Conservation (phyloP, 2,113 vertebrate species). For the Pseudopipra pipra region DNA sequence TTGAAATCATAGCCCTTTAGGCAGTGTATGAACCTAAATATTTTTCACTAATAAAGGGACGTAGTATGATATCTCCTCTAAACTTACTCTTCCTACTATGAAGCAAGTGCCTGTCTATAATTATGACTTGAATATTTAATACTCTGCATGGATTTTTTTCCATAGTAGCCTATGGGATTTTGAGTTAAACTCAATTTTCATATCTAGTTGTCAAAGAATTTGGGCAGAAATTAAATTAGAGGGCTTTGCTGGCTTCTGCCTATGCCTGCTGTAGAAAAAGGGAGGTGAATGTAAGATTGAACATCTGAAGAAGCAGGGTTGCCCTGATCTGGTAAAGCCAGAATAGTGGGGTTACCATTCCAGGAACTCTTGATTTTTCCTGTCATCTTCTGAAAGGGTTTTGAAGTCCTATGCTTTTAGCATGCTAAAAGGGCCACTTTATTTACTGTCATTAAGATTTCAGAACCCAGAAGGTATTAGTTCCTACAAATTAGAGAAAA, state of each 20-base stretch:
- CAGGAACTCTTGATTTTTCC: background rate
- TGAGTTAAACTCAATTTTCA: background rate
- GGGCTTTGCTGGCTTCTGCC: background rate
- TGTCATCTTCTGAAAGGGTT: background rate
- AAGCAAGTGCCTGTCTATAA: background rate
- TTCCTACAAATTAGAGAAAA: background rate
- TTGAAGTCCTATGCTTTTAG: background rate
- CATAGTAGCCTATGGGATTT: background rate
- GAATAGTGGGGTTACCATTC: background rate
- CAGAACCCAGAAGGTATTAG: background rate
- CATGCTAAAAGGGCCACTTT: background rate
- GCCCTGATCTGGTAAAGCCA: background rate
- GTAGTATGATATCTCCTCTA: too few species aligned
- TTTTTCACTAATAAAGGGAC: background rate
- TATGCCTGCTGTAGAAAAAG: background rate
- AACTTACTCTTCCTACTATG: background rate
- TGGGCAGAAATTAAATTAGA: background rate
- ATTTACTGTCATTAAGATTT: background rate
- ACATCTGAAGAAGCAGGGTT: background rate
- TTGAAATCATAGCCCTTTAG: background rate
- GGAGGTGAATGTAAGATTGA: background rate
- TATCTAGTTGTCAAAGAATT: background rate
- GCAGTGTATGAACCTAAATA: background rate
- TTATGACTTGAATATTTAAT: background rate
- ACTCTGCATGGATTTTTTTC: background rate